These are phyloP conservation scores for Nesoenas mayeri DNA, from an alignment of 2,113 vertebrate genomes.

Conservation along the genomic window DNA sequence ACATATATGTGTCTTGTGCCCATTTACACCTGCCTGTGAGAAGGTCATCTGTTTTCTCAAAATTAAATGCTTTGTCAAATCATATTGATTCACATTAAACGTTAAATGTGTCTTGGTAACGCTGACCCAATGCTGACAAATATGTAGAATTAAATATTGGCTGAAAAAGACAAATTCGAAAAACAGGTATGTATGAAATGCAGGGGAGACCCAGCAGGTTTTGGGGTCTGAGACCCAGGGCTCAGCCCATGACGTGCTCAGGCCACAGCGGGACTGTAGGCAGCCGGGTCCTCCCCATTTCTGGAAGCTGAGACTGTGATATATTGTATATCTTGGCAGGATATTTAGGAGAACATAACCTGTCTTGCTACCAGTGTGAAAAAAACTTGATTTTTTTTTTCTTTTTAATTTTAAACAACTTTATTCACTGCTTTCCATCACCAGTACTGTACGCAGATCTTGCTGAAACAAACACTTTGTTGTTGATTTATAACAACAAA, in stretches of 20 bases:
- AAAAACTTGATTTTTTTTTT: background rate
- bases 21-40: background rate
- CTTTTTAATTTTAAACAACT: background rate
- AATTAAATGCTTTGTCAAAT: background rate
- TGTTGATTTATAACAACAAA: background rate
- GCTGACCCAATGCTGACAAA: background rate
- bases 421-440: conserved; percentile 25
- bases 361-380: conserved; percentile 9
- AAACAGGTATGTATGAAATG: background rate
- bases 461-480: background rate
- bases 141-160: fast-evolving
- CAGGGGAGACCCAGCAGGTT: background rate
- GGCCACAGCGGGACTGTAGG: background rate
- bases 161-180: background rate
- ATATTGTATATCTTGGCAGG: conserved; percentile 29
- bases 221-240: background rate
- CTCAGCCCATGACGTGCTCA: background rate
- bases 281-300: background rate
- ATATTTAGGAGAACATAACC: background rate
- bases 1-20: background rate
- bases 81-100: background rate
- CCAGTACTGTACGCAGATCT: background rate
- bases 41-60: background rate
- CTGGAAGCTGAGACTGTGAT: background rate
- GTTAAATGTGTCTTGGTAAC: fast-evolving